Evolutionary conservation across 2,113 vertebrate species (phyloP).

Genomic region (Empidonax traillii): DNA sequence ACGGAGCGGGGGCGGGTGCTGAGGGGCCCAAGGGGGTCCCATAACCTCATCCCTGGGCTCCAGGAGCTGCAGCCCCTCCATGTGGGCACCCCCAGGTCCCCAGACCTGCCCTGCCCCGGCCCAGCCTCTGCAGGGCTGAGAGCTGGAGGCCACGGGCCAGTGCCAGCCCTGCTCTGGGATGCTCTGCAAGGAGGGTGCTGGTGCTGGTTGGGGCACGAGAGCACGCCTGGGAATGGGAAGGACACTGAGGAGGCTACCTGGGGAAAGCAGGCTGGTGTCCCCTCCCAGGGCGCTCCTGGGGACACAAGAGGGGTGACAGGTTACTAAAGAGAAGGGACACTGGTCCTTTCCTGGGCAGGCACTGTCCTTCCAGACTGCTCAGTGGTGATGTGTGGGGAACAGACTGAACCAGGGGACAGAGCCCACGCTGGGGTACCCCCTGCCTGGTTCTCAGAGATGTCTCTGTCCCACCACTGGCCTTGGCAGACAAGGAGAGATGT

Average conservation of each 20-base stretch:
- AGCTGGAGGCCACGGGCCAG: background rate
- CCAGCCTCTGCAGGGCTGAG: background rate
- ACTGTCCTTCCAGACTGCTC: background rate
- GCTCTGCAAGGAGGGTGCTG: background rate
- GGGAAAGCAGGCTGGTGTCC: background rate
- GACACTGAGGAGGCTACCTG: background rate
- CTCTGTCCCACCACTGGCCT: background rate
- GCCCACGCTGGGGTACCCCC: rapidly evolving
- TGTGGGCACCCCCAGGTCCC: background rate
- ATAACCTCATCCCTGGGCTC: background rate
- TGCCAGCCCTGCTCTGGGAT: background rate
- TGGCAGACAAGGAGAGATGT: background rate
- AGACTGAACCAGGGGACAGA: background rate
- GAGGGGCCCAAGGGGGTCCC: background rate
- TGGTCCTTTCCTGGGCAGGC: background rate
- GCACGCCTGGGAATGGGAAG: background rate
- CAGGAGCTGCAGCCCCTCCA: rapidly evolving
- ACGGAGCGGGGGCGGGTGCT: rapidly evolving
- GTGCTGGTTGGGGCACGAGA: background rate
- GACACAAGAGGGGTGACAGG: rapidly evolving
- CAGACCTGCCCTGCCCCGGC: background rate
- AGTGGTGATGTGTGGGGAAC: rapidly evolving
- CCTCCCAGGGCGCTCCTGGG: rapidly evolving
- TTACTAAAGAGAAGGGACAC: background rate
- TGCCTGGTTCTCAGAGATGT: background rate